These are phyloP conservation scores for Grus americana DNA, from an alignment of 2,113 vertebrate genomes.

Conservation along the genomic window DNA sequence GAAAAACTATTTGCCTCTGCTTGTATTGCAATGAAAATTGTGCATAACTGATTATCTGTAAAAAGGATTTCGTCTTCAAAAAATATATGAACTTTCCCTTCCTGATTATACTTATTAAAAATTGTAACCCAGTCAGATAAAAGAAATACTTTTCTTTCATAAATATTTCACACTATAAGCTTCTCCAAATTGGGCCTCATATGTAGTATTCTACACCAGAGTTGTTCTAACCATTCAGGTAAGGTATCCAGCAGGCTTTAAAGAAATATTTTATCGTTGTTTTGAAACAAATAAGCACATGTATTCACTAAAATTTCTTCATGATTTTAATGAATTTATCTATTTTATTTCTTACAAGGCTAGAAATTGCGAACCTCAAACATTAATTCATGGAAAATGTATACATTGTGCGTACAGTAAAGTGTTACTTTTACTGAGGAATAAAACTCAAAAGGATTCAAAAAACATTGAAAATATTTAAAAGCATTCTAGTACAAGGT, in stretches of 20 bases:
- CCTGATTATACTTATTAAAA: not conserved
- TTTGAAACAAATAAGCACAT: not conserved
- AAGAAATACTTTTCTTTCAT: not conserved
- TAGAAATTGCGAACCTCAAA: not conserved
- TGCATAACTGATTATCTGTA: not conserved
- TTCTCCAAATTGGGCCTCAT: not conserved
- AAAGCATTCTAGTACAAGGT: not conserved
- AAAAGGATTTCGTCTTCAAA: not conserved
- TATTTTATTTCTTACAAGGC: not conserved
- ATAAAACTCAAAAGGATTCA: not conserved
- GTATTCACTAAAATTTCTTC: not conserved
- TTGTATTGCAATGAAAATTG: not conserved
- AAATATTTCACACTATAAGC: not conserved
- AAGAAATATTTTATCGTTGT: not conserved
- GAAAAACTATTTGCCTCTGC: not conserved
- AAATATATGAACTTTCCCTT: not conserved
- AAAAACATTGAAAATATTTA: not conserved
- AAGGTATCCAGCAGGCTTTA: not conserved
- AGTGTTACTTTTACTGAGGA: rapidly evolving
- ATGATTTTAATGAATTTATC: not conserved
- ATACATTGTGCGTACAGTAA: rapidly evolving
- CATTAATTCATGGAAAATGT: not conserved
- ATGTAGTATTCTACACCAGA: not conserved
- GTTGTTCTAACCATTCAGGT: not conserved
- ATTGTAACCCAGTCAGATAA: not conserved